Evolutionary conservation across 2,888 invertebrate species (phyloP), one percentile per base, ranked within the genome.

Genomic region (Brenthis hecate): DNA sequence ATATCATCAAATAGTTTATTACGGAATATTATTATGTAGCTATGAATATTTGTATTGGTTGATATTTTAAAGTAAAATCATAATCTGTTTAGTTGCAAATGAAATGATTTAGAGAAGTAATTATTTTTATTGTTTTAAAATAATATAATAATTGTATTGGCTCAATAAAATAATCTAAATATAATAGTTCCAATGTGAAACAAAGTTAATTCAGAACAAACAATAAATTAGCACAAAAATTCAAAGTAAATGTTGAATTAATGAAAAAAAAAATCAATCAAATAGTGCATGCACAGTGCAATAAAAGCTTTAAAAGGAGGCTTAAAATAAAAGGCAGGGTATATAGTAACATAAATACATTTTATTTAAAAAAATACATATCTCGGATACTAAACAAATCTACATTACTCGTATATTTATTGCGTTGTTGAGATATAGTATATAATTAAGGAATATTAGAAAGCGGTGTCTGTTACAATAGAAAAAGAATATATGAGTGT

Each of bases 401-500:
- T 76, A 75, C 36, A 55, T 56, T 67, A 50, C 65, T 58, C 43
- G 56, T 65, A 61, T 66, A 51, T 50, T 43, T 16, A 58, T 62
- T 32, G 57, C 61, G 11, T 67, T 64, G 70, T 62, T 54, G 56
- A 36, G 55, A 62, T 47, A 63, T 64, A 65, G 54, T 56, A 50
- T 58, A 54, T 60, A 13, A 63, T 36, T 66, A 75, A 76, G 80
- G 77, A 82, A 48, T 60, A 83, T 88, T 87, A 85, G 75, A 72
- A 88, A 89, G 88, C 88, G 81, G 78, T 79, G 74, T 47, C 28
- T 50, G 82, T 86, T 85, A 86, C 80, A 43, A 43, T 11, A 43
- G 36, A 43, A 43, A 81, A 77, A 79, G 67, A 82, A 82, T 75
- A 80, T 79, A 50, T 47, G 47, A 51, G 36, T 19, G 19, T 71